Percentiles rank a stretch among this genome's conserved stretches.
phyloP scores from a whole-genome alignment of 2,113 vertebrate species.

The Platichthys stellatus region DNA sequence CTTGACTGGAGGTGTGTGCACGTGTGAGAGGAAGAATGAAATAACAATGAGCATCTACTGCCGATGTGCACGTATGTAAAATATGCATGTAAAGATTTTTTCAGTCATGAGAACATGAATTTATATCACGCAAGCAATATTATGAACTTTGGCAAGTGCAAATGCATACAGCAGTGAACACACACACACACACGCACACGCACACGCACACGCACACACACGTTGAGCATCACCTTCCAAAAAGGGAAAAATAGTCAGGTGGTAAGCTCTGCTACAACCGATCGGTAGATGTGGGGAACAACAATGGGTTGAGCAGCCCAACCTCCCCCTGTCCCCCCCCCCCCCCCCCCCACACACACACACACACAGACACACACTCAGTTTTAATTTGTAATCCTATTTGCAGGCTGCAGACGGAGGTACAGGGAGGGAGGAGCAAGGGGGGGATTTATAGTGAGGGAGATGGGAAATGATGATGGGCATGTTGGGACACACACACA shows the following conservation, averaged over 20 bases:
- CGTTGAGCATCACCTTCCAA: too few species aligned
- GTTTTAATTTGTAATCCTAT: constrained; percentile 67
- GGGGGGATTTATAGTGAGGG: constrained; percentile 29
- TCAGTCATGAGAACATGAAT: too few species aligned
- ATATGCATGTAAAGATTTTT: too few species aligned
- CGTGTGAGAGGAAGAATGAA: too few species aligned
- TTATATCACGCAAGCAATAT: too few species aligned
- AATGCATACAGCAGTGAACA: too few species aligned
- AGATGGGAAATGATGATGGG: constrained; percentile 49
- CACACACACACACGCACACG: too few species aligned
- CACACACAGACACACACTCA: constrained; percentile 3
- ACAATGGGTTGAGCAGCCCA: constrained; percentile 18
- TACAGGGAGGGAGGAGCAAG: not conserved
- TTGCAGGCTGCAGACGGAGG: constrained; percentile 39
- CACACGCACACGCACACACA: too few species aligned
- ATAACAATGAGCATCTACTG: too few species aligned
- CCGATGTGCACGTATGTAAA: too few species aligned
- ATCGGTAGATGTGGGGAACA: constrained; percentile 22
- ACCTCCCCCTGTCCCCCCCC: not conserved
- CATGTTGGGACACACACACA: constrained; percentile 6
- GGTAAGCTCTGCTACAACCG: not conserved
- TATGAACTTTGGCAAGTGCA: too few species aligned
- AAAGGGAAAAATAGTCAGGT: not conserved
- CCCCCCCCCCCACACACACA: not conserved
- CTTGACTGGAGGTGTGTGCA: too few species aligned